phyloP scores from a whole-genome alignment of 2,888 invertebrate species.

The Megamerina dolium region DNA sequence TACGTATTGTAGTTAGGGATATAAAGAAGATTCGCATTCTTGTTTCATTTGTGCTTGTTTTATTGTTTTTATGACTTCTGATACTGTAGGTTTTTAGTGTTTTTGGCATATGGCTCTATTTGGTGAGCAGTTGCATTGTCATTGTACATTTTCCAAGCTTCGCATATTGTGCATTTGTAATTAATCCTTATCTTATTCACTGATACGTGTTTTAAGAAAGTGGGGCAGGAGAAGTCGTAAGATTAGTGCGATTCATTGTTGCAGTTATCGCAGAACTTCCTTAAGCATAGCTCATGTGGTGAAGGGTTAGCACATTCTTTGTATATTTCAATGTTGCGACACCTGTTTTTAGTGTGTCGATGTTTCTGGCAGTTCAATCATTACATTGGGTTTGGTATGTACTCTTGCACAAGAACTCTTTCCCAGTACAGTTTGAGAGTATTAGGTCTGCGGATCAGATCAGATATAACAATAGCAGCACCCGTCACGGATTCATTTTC shows the following conservation, averaged over 20 bases:
- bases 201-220: too few species aligned
- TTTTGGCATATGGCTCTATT: background rate
- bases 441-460: slow-evolving; percentile 4
- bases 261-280: too few species aligned
- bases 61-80: background rate
- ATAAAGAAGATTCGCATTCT: slow-evolving; percentile 1
- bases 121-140: background rate
- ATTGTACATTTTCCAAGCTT: background rate
- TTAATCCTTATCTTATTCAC: too few species aligned
- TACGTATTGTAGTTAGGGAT: slow-evolving; percentile 6
- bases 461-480: slow-evolving; percentile 7
- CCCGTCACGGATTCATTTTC: slow-evolving; percentile 4
- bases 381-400: slow-evolving; percentile 14
- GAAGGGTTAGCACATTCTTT: too few species aligned
- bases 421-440: slow-evolving; percentile 6
- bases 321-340: too few species aligned
- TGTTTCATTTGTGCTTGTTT: slow-evolving; percentile 11
- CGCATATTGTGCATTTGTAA: background rate
- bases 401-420: slow-evolving; percentile 6
- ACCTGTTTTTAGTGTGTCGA: slow-evolving; percentile 14
- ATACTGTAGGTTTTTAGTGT: background rate
- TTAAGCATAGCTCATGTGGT: too few species aligned
- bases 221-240: too few species aligned
- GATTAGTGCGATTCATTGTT: too few species aligned
- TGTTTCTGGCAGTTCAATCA: slow-evolving; percentile 12